These are phyloP conservation scores for Saxicola maurus DNA, from an alignment of 2,797 vertebrate species.

Conservation along the genomic window DNA sequence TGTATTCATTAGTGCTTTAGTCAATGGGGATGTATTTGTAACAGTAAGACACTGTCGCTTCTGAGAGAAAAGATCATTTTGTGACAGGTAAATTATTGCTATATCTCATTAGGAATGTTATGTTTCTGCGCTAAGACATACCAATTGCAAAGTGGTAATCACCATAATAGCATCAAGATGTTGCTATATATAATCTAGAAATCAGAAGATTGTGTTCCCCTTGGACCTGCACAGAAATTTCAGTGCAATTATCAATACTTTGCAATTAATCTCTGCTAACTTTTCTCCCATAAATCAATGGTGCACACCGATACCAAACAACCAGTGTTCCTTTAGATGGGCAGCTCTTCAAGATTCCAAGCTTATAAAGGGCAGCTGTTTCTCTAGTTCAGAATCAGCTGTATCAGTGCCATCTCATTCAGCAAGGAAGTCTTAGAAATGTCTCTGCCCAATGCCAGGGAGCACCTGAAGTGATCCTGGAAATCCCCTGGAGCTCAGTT, in stretches of 20 bases:
- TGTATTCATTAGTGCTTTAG: background rate
- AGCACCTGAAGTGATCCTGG: background rate
- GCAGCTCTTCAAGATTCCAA: background rate
- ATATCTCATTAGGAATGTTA: conserved; percentile 15
- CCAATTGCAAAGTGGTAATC: conserved; percentile 42
- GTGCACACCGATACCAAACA: background rate
- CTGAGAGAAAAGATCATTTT: background rate
- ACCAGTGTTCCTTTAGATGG: background rate
- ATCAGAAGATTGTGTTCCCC: background rate
- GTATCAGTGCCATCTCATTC: background rate
- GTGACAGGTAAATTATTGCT: conserved; percentile 43
- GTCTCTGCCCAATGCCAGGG: background rate
- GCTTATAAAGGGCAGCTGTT: background rate
- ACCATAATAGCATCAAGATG: conserved; percentile 47
- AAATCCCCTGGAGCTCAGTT: background rate
- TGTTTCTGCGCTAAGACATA: background rate
- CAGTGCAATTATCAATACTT: background rate
- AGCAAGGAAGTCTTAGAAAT: background rate
- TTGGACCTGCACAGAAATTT: background rate
- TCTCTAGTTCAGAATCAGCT: background rate
- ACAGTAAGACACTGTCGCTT: background rate
- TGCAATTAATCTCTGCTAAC: background rate
- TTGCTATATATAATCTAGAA: conserved; percentile 25
- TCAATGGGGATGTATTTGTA: background rate
- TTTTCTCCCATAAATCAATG: background rate